Evolutionary conservation across 2,888 invertebrate genomes (phyloP).

Genomic region (Physocephala rufipes): DNA sequence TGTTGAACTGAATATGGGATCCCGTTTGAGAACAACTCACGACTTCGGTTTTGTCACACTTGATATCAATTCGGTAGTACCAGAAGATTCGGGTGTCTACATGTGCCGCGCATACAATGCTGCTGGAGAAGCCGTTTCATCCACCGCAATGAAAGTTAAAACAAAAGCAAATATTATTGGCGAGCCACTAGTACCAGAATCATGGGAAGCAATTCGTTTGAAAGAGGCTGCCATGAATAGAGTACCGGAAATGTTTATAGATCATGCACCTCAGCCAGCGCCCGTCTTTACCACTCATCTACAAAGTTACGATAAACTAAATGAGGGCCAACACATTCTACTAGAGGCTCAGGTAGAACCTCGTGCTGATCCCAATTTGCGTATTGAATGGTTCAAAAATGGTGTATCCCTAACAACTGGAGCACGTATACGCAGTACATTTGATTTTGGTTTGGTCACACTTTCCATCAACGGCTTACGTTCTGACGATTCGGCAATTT

Average conservation of each 20-base stretch:
- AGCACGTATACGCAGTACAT: constrained; percentile 89
- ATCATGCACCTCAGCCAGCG: constrained; percentile 86
- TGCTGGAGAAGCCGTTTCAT: constrained; percentile 93
- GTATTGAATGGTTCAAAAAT: constrained; percentile 93
- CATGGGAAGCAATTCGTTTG: constrained; percentile 90
- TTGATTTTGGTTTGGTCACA: constrained; percentile 96
- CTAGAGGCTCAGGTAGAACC: constrained; percentile 93
- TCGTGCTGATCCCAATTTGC: constrained; percentile 85
- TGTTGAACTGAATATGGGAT: constrained; percentile 90
- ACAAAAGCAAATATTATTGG: constrained; percentile 82
- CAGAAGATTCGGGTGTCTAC: constrained; percentile 91
- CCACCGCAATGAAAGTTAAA: constrained; percentile 88
- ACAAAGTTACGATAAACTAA: constrained; percentile 81
- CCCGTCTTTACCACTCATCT: constrained; percentile 96
- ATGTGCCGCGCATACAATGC: constrained; percentile 94
- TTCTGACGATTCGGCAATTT: constrained; percentile 92
- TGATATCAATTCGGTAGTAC: constrained; percentile 87
- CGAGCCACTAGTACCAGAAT: constrained; percentile 88
- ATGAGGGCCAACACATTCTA: constrained; percentile 87
- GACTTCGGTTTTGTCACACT: constrained; percentile 95
- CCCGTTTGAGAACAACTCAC: constrained; percentile 88
- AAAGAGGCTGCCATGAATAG: constrained; percentile 93
- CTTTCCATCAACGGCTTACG: constrained; percentile 87
- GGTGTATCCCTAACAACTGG: constrained; percentile 87
- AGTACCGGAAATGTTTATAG: constrained; percentile 87